Percentiles rank a stretch among this genome's conserved stretches.
phyloP scores from a whole-genome alignment of 2,888 invertebrate species.

The Drosophila tanythrix region DNA sequence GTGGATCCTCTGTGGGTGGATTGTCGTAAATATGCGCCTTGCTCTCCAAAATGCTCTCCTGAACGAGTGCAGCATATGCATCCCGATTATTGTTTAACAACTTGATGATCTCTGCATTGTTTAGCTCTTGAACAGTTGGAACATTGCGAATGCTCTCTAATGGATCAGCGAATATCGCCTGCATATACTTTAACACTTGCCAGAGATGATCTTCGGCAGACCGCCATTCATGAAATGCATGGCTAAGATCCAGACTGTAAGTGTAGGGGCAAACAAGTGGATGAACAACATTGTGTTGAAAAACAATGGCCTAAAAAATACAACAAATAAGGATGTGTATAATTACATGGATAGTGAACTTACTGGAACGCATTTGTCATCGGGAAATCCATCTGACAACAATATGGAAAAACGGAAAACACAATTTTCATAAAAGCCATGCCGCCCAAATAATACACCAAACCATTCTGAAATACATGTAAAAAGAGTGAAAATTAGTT shows the following conservation, averaged over 20 bases:
- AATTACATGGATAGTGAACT: slow-evolving; percentile 20
- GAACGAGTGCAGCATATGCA: slow-evolving; percentile 89
- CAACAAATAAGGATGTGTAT: not conserved
- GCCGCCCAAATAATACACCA: slow-evolving; percentile 89
- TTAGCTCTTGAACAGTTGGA: slow-evolving; percentile 45
- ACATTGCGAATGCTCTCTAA: slow-evolving; percentile 78
- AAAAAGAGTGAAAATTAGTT: not conserved
- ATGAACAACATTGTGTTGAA: slow-evolving; percentile 94
- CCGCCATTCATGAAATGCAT: slow-evolving; percentile 95
- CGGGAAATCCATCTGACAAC: slow-evolving; percentile 94
- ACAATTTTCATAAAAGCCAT: slow-evolving; percentile 91
- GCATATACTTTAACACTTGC: slow-evolving; percentile 94
- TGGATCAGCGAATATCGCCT: slow-evolving; percentile 93
- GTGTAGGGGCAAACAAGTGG: slow-evolving; percentile 92
- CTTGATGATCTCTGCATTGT: slow-evolving; percentile 77
- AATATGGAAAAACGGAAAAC: slow-evolving; percentile 95
- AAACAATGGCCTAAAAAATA: slow-evolving; percentile 89
- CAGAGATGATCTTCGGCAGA: slow-evolving; percentile 93
- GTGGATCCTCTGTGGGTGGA: slow-evolving; percentile 92
- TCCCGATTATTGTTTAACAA: slow-evolving; percentile 87
- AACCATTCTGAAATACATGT: slow-evolving; percentile 75
- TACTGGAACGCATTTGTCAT: slow-evolving; percentile 75
- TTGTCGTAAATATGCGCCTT: slow-evolving; percentile 91
- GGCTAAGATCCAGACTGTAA: slow-evolving; percentile 90
- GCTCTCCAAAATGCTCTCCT: slow-evolving; percentile 89